Base-by-base conservation (phyloP, 1,140 invertebrate species). In the Zaprionus ornatus region DNA sequence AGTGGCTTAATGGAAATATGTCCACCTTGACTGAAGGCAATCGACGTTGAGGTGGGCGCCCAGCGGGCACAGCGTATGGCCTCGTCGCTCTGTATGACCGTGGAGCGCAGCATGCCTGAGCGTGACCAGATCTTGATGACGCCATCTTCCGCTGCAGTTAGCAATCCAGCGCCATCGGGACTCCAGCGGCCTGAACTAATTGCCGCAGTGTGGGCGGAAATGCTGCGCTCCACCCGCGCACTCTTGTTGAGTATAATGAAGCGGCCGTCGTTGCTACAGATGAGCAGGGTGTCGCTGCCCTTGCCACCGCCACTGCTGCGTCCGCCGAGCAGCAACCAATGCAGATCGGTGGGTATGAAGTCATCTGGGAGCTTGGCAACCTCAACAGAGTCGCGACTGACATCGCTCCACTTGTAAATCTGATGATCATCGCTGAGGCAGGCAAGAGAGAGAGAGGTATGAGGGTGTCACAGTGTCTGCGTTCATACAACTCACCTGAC, bases 101-200 rank as follows among this genome's bases (percentile, higher is more conserved):
- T 97, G 13, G 98, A 98, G 25, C 99, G 94, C 4, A 99, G 93
- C 95, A 99, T 98, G 55, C 98, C 98, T 92, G 96, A 98, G 29
- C 98, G 93, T 4, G 99, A 99, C 98, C 99, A 99, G 67, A 99
- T 96, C 93, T 99, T 99, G 0, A 99, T 95, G 40, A 95, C 95
- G 13, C 99, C 99, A 94, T 99, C 99, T 94, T 99, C 98, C 1
- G 98, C 98, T 88, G 96, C 98, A 23, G 98, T 99, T 3, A 99
- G 93, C 50, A 99, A 94, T 12, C 97, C 97, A 48, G 97, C 96
- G 4, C 98, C 99, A 94, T 99, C 98, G 66, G 96, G 95, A 93
- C 97, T 99, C 99, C 99, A 99, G 88, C 95, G 95, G 12, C 96
- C 96, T 23, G 95, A 94, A 4, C 98, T 94, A 61, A 97, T 96